phyloP scores from a whole-genome alignment of 2,888 invertebrate species.

The Neoascia interrupta region DNA sequence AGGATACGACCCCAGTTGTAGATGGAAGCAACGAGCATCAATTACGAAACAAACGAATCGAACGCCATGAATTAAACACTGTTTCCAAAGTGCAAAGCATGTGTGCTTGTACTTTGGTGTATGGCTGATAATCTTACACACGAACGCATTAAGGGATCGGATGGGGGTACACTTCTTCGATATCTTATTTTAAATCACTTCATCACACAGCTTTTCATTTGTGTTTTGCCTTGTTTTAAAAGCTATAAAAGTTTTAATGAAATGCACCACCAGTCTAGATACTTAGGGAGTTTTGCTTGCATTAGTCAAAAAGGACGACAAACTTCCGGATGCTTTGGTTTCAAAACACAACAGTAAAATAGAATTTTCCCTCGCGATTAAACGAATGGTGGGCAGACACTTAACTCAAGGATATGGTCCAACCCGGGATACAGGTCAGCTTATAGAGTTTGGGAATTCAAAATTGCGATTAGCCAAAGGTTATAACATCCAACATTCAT shows the following conservation, averaged over 20 bases:
- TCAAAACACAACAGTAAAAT: conserved; percentile 36
- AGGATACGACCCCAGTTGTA: conserved; percentile 3
- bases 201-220: conserved; percentile 25
- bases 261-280: no score
- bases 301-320: conserved; percentile 11
- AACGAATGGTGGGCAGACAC: no score
- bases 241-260: conserved; percentile 50
- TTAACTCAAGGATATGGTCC: no score
- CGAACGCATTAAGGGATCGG: no score
- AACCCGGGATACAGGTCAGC: no score
- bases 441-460: no score
- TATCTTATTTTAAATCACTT: conserved; percentile 39
- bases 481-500: not conserved
- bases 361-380: conserved; percentile 29
- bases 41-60: not conserved
- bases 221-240: conserved; percentile 10
- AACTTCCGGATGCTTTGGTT: conserved; percentile 40
- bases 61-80: not conserved
- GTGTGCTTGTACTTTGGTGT: no score
- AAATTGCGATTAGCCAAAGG: not conserved
- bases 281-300: conserved; percentile 22
- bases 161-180: no score
- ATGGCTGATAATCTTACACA: no score
- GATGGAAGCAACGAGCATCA: not conserved
- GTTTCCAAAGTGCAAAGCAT: not conserved